Conservation (phyloP, 2,113 vertebrate species). For the Hippotragus niger region DNA sequence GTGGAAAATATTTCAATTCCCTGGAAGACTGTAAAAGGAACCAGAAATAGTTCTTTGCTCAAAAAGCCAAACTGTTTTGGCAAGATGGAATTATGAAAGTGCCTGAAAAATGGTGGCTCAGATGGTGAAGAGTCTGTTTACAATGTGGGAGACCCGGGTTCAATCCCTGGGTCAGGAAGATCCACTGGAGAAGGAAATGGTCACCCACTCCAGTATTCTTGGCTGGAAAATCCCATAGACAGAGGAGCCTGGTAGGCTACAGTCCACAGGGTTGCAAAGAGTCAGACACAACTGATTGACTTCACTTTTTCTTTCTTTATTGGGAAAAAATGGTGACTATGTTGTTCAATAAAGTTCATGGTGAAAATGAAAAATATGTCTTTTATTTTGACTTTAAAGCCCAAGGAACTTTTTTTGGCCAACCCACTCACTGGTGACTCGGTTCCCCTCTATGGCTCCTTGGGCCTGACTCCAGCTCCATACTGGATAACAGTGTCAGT, state of each 20-base stretch:
- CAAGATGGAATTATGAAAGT: neutral
- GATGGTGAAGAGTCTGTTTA: neutral
- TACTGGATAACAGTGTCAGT: neutral
- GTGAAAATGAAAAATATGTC: neutral
- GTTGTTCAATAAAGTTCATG: neutral
- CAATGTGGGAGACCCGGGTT: neutral
- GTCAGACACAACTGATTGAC: neutral
- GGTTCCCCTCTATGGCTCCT: neutral
- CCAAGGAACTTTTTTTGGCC: neutral
- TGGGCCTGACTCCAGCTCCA: neutral
- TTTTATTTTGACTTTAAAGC: neutral
- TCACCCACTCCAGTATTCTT: neutral
- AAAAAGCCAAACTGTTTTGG: neutral
- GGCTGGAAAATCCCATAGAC: neutral
- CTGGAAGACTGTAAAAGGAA: neutral
- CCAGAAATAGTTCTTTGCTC: neutral
- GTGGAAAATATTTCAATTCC: neutral
- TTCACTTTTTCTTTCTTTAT: neutral
- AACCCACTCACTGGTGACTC: neutral
- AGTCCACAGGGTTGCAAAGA: neutral
- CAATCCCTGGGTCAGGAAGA: neutral
- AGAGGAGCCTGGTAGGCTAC: neutral
- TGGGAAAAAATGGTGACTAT: neutral
- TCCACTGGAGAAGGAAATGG: neutral
- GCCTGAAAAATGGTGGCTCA: neutral